Conservation (phyloP, 2,113 vertebrate species). For the Pogonocichla stellata region DNA sequence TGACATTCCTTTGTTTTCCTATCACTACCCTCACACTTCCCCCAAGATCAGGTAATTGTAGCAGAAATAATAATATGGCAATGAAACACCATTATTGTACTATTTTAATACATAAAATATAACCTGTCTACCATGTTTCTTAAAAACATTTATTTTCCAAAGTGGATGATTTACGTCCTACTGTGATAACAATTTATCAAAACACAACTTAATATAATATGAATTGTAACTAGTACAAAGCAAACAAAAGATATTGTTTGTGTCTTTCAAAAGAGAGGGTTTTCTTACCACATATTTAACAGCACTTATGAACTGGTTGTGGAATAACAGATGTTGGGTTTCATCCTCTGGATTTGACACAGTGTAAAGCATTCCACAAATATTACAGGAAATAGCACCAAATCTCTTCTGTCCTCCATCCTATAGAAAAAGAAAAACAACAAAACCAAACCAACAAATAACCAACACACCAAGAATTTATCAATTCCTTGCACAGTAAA, state of each 20-base stretch:
- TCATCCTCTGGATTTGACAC: constrained; percentile 95
- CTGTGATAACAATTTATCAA: background rate
- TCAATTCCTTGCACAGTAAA: background rate
- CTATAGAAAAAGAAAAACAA: constrained; percentile 68
- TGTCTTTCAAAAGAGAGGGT: constrained; percentile 12
- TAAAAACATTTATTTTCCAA: background rate
- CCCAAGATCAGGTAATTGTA: background rate
- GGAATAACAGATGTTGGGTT: constrained; percentile 95
- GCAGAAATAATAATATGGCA: background rate
- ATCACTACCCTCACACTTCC: too few relatives aligned
- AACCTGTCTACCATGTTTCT: background rate
- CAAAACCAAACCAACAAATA: background rate
- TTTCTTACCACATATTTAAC: constrained; percentile 96
- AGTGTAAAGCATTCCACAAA: constrained; percentile 98
- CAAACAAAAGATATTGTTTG: background rate
- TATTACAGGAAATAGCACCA: constrained; percentile 90
- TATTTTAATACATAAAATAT: background rate
- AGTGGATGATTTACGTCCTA: background rate
- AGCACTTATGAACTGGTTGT: constrained; percentile 98
- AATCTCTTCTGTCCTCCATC: constrained; percentile 94
- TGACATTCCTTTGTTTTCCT: background rate
- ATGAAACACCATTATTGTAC: background rate
- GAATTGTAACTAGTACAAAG: background rate
- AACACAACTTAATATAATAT: background rate
- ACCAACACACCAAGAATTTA: background rate